Conservation (phyloP, 2,888 invertebrate genomes). For the Apamea anceps region DNA sequence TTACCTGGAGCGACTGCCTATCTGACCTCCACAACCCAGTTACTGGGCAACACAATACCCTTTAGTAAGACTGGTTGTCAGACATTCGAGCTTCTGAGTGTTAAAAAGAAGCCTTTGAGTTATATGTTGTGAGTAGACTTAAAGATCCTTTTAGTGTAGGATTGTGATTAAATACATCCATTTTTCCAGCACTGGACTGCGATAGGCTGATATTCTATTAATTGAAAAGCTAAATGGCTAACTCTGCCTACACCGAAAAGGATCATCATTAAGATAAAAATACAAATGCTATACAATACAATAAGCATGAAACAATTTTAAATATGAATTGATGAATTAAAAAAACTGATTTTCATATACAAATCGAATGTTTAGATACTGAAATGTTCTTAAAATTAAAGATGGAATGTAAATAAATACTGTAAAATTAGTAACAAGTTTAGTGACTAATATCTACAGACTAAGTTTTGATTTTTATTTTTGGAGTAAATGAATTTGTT, state of each 20-base stretch:
- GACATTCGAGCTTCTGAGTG: background rate
- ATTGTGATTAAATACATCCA: background rate
- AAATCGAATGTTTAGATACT: conserved; percentile 22
- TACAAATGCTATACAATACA: conserved; percentile 20
- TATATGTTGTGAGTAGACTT: conserved; percentile 3
- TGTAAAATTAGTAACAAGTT: conserved; percentile 63
- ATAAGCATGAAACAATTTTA: conserved; percentile 4
- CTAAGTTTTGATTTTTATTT: conserved; percentile 41
- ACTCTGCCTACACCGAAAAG: conserved; percentile 9
- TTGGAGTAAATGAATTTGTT: conserved; percentile 37
- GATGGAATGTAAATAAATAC: conserved; percentile 70
- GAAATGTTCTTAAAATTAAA: conserved; percentile 49
- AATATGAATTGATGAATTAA: conserved; percentile 22
- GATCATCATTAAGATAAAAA: conserved; percentile 2
- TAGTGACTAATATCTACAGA: conserved; percentile 61
- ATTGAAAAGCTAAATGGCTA: background rate
- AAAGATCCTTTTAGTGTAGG: conserved; percentile 2
- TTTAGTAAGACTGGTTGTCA: conserved; percentile 4
- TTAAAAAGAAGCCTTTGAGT: background rate
- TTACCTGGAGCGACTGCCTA: background rate
- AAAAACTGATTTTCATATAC: conserved; percentile 34
- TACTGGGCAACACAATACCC: background rate
- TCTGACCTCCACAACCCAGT: conserved; percentile 1
- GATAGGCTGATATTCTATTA: background rate
- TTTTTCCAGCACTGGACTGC: background rate